Base-by-base conservation (phyloP, 2,113 vertebrate genomes). In the Sander vitreus region DNA sequence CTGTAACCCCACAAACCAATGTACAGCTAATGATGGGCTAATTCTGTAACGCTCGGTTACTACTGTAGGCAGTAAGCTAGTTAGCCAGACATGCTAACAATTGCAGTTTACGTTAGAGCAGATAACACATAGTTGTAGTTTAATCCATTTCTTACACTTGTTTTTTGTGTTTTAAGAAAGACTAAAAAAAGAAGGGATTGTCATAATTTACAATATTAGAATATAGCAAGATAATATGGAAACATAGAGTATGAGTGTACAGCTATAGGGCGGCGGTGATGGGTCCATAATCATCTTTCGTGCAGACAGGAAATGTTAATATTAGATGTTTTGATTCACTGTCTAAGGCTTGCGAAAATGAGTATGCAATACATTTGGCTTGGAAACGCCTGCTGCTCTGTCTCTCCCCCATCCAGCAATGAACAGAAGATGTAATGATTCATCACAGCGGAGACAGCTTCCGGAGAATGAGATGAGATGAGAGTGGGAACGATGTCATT, bases 361-460 rank as follows among this genome's bases (percentile, higher is more conserved):
- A 85, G 65, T 70, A 36, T 21, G 73, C 70, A 76, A 89, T 87
- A 73, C 81, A 81, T 87, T 83, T 83, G 84, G 81, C 85, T 76
- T n/a, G 59, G 83, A 83, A 84, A 84, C 12, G 73, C 76, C 84
- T 76, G 84, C 84, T 81, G 74, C 78, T 80, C 86, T 45, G 69
- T 85, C 81, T 80, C 73, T 45, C 50, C 84, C 6, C 76, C 84
- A 88, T 74, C 53, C 78, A 74, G 75, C 78, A 74, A 80, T 70
- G 84, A 86, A 57, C 76, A 83, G 83, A 70, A 85, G 87, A 91
- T 91, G 88, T 93, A 92, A 92, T 88, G 81, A 94, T 93, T 90
- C 86, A 93, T 93, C 93, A 93, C 81, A 85, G 73, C 73, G 39
- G 70, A 90, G 88, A 92, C 90, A 85, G 89, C 89, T 89, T 84